Evolutionary conservation across 53 echinoderm and acorn worm genomes (phyloP), one percentile per base, ranked within the genome.

Genomic region (Stichopus horrens): DNA sequence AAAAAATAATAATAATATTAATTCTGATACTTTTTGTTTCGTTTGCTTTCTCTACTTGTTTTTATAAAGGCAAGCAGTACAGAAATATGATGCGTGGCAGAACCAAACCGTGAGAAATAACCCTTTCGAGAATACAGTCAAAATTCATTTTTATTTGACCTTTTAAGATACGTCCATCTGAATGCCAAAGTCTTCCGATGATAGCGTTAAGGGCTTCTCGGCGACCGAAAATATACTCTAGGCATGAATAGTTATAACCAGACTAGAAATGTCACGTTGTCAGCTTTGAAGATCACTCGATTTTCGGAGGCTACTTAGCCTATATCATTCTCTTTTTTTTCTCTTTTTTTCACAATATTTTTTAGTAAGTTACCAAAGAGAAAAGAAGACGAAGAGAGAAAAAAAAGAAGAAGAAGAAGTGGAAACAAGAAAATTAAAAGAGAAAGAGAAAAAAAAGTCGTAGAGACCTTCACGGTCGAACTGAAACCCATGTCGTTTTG

Each of bases 131-230:
- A 63, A 63, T 63, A 13, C 63, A 71, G 71, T 71, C 71, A 71
- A 71, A 18, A 71, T 71, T 71, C 71, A 71, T 5, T 16, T 37
- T 71, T 71, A 71, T 71, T 71, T 71, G 71, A 71, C 71, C 71
- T 71, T 71, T 68, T 71, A 11, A 59, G 59, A 8, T 9, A 13
- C 71, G 71, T 71, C 19, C 37, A 37, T 13, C 16, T 71, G 71
- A 71, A 71, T 71, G 14, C 20, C 71, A 71, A 71, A 71, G 19
- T 7, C 71, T 18, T 71, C n/a, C 19, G 18, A 0, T 13, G 18
- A 71, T 71, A 71, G 71, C 59, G 18, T 18, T 18, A 71, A 18
- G 71, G 71, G 71, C 19, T 71, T 71, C 18, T 13, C 5, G 14
- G 19, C 18, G 71, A 71, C 71, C n/a, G 18, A 71, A 21, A 71